Evolutionary conservation across 2,113 vertebrate species (phyloP), one percentile per base, ranked within the genome.

Genomic region (Aviceda subcristata): DNA sequence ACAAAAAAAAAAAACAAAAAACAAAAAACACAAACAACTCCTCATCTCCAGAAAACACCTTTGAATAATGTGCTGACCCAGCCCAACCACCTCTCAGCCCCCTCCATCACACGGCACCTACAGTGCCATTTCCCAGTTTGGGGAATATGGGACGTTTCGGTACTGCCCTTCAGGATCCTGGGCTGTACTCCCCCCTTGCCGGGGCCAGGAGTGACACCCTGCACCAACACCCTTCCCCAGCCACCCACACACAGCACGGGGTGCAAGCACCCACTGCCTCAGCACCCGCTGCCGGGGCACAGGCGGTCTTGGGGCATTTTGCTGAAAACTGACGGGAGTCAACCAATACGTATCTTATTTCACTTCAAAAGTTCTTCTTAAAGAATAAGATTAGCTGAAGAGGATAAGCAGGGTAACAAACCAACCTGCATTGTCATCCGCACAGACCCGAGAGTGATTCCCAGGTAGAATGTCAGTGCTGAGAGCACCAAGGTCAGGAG

Each of bases 81-180:
- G 11, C 18, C 22, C 50, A 7, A 11, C 17, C 29, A 11, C 45
- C 45, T 11, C 30, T 3, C n/a, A 13, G 64, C 30, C 18, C n/a
- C 11, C 66, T 29, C 55, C 30, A 2, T 8, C 41, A 29, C 8
- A 14, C 1, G 2, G 29, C 3, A 4, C 11, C n/a, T 2, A 1
- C 21, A 11, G 36, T 5, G 12, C 20, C 32, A 0, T 15, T 24
- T 30, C 36, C 51, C 43, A 4, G 4, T 11, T 23, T 15, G 84
- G 62, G 19, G 19, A 41, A 6, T 0, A 10, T 0, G 2, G 30
- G n/a, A 4, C 18, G 30, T 7, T 12, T 6, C 10, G 0, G 15
- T 5, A 4, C 12, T 6, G 32, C 38, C 24, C 30, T 9, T 11
- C 8, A 2, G 55, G 24, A n/a, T 9, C 11, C 36, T 29, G 67